Conservation (phyloP, 2,113 vertebrate species). For the Todiramphus chloris region DNA sequence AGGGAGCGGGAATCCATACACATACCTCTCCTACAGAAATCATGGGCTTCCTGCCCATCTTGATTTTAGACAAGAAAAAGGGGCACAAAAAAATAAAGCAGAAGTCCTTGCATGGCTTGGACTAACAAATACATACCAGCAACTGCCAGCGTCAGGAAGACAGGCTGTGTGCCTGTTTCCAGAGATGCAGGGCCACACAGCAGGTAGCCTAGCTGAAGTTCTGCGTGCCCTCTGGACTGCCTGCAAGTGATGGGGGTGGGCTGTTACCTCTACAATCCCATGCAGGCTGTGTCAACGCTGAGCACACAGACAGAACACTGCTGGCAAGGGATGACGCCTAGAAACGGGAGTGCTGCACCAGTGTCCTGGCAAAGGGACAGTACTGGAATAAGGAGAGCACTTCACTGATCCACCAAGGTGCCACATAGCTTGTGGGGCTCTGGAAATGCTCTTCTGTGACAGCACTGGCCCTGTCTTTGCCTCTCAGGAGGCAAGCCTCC, state of each 20-base stretch:
- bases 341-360: background rate
- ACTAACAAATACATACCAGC: background rate
- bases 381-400: background rate
- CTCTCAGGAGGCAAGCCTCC: background rate
- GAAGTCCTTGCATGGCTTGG: background rate
- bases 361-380: background rate
- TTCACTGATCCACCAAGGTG: background rate
- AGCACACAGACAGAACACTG: background rate
- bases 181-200: fast-evolving
- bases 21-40: background rate
- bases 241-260: fast-evolving
- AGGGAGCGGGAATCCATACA: background rate
- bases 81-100: background rate
- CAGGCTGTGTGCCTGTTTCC: fast-evolving
- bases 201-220: background rate
- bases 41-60: background rate
- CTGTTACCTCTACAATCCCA: background rate
- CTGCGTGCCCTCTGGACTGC: fast-evolving
- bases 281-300: background rate
- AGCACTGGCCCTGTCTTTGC: background rate
- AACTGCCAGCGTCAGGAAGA: background rate
- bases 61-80: background rate
- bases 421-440: background rate
- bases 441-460: background rate
- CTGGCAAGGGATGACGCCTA: background rate